Conservation (phyloP, 2,113 vertebrate genomes). For the Isurus oxyrinchus region DNA sequence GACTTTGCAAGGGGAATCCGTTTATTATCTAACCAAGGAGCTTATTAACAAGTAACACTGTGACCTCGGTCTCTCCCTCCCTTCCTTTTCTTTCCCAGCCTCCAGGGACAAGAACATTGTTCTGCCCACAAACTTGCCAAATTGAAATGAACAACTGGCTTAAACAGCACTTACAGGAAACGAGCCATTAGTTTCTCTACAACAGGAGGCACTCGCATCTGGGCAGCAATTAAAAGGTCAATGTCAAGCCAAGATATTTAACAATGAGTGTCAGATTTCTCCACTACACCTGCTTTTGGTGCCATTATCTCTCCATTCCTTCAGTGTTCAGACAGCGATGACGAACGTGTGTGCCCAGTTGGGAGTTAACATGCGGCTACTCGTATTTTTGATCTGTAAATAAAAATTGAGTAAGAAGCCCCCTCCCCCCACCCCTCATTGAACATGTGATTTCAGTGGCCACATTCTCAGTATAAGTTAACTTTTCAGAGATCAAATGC, state of each 20-base stretch:
- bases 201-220: not conserved
- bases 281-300: not conserved
- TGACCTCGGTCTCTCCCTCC: not conserved
- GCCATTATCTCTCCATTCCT: not conserved
- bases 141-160: not conserved
- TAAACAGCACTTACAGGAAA: not conserved
- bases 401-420: not conserved
- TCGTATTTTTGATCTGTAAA: not conserved
- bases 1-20: constrained; percentile 40
- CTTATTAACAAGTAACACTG: constrained; percentile 45
- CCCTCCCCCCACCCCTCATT: not conserved
- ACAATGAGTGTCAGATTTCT: not conserved
- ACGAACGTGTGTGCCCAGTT: not conserved
- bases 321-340: not conserved
- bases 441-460: not conserved
- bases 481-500: not conserved
- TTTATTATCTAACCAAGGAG: constrained; percentile 44
- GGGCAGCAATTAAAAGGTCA: not conserved
- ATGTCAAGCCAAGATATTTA: not conserved
- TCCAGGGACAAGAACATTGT: not conserved
- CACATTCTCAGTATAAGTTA: not conserved
- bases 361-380: not conserved
- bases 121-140: not conserved
- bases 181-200: not conserved
- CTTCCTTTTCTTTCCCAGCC: not conserved